These are phyloP conservation scores for Papilio helenus DNA, from an alignment of 1,140 invertebrate species.

Conservation along the genomic window DNA sequence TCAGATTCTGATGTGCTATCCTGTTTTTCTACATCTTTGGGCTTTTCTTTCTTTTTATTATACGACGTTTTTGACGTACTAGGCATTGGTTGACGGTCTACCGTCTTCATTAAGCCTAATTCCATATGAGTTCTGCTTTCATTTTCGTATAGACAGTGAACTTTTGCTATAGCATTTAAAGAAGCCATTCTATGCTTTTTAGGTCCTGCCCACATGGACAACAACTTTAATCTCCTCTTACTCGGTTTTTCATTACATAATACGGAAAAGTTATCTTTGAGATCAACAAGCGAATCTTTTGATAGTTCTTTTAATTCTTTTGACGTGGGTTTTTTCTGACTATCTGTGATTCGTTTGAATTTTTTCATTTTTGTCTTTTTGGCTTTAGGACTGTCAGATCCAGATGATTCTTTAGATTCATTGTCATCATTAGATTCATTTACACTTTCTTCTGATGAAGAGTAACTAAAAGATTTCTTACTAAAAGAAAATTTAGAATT, in stretches of 20 bases:
- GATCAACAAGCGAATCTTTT: constrained; percentile 73
- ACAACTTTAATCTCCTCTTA: constrained; percentile 73
- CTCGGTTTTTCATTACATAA: constrained; percentile 74
- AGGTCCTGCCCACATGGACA: constrained; percentile 85
- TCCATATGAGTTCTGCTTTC: constrained; percentile 89
- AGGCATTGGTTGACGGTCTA: constrained; percentile 69
- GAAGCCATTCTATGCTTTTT: constrained; percentile 93
- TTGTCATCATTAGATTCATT: constrained; percentile 77
- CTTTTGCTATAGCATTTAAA: constrained; percentile 94
- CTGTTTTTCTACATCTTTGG: constrained; percentile 71
- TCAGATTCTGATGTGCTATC: constrained; percentile 80
- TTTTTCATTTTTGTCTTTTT: constrained; percentile 73
- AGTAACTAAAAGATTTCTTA: constrained; percentile 67
- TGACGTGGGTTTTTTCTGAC: constrained; percentile 66
- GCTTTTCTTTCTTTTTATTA: constrained; percentile 75
- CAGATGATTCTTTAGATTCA: constrained; percentile 73
- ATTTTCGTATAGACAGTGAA: constrained; percentile 95
- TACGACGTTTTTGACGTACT: constrained; percentile 65
- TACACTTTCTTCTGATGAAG: constrained; percentile 75
- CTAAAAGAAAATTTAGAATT: constrained; percentile 73
- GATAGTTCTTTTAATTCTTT: constrained; percentile 79
- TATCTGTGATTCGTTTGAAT: constrained; percentile 73
- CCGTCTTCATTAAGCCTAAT: constrained; percentile 81
- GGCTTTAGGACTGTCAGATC: constrained; percentile 63
- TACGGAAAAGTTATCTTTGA: constrained; percentile 69